Conservation (phyloP, 2,113 vertebrate species). For the Peromyscus maniculatus region DNA sequence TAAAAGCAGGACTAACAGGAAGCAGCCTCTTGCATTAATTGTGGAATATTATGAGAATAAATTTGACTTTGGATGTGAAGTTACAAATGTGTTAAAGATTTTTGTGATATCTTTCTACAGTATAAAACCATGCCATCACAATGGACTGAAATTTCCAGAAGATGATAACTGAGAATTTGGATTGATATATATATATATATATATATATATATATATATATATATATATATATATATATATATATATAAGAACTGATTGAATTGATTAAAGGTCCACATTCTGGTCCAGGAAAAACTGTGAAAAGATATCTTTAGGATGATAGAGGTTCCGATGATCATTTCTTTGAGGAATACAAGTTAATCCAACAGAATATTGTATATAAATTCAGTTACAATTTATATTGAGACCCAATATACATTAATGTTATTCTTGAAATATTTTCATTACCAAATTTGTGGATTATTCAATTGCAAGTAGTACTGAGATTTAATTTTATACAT, state of each 20-base stretch:
- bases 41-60: not conserved
- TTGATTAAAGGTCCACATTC: not conserved
- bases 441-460: not conserved
- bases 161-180: not conserved
- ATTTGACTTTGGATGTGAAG: not conserved
- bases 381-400: slow-evolving; percentile 21
- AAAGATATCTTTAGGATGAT: not conserved
- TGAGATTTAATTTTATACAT: slow-evolving; percentile 27
- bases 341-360: not conserved
- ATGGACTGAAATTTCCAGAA: not conserved
- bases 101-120: not conserved
- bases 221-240: too few relatives aligned
- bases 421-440: slow-evolving; percentile 15
- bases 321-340: not conserved
- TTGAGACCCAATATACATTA: not conserved
- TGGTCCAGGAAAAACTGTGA: not conserved
- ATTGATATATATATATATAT: too few relatives aligned
- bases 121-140: not conserved
- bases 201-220: too few relatives aligned
- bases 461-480: not conserved
- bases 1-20: not conserved
- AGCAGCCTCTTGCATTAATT: not conserved
- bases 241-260: not conserved
- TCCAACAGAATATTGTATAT: not conserved
- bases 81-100: not conserved